Evolutionary conservation across 1,140 invertebrate genomes (phyloP).

Genomic region (Drosophila auraria): DNA sequence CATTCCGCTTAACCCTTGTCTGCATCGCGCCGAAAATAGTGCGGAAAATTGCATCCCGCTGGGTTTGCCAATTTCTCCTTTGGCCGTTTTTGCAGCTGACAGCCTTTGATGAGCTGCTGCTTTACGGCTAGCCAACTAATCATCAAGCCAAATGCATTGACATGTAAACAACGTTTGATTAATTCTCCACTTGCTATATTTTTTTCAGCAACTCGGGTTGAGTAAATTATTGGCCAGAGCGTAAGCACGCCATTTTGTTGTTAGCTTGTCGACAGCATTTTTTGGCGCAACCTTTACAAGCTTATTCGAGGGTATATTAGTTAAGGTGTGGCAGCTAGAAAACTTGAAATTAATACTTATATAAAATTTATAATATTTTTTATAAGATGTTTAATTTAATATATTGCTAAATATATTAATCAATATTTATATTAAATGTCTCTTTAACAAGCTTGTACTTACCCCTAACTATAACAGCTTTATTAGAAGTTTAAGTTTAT

Average conservation of each 20-base stretch:
- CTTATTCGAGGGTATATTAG: background rate
- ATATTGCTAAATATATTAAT: too few relatives aligned
- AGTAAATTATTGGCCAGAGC: conserved; percentile 40
- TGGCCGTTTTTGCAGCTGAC: conserved; percentile 51
- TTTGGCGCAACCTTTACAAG: conserved; percentile 9
- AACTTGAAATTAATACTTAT: too few relatives aligned
- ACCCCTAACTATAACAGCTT: background rate
- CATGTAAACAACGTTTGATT: conserved; percentile 72
- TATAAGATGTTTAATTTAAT: too few relatives aligned
- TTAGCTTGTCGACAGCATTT: conserved; percentile 60
- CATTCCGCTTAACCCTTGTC: conserved; percentile 7
- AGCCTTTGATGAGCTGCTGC: conserved; percentile 47
- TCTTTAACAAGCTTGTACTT: too few relatives aligned
- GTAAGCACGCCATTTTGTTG: conserved; percentile 72
- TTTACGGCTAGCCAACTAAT: conserved; percentile 58
- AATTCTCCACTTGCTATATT: conserved; percentile 11
- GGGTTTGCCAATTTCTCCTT: background rate
- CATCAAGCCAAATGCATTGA: conserved; percentile 70
- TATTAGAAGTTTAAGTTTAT: background rate
- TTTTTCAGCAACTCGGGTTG: background rate
- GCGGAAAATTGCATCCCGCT: conserved; percentile 14
- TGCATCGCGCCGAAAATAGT: conserved; percentile 8
- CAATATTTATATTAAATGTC: too few relatives aligned
- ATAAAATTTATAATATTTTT: background rate
- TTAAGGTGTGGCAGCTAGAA: background rate